These are phyloP conservation scores for Trachops cirrhosus DNA, from an alignment of 2,797 vertebrate genomes.

Conservation along the genomic window DNA sequence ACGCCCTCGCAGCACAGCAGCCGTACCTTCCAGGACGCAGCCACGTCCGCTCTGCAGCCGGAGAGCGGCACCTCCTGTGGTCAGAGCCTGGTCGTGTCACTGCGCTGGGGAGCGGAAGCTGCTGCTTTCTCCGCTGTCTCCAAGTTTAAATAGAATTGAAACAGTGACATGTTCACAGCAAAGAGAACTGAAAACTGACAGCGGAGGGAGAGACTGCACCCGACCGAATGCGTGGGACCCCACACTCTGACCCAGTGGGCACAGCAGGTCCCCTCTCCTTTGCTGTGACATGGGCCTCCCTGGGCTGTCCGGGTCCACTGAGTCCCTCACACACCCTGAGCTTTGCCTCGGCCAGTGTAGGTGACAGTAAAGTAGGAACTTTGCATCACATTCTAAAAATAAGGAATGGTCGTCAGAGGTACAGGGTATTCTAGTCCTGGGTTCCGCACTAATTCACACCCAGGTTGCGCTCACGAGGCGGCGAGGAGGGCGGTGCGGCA, in stretches of 20 bases:
- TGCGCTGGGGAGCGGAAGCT: not conserved
- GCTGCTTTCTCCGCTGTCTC: not conserved
- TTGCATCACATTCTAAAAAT: not conserved
- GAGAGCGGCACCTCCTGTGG: not conserved
- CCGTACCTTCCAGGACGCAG: not conserved
- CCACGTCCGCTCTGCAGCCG: not conserved
- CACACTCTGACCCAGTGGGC: not conserved
- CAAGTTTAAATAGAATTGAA: not conserved
- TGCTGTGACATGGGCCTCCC: not conserved
- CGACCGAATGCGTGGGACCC: not conserved
- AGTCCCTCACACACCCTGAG: not conserved
- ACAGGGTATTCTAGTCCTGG: not conserved
- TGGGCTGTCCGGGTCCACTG: not conserved
- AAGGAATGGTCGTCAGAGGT: not conserved
- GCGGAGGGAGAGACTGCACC: not conserved
- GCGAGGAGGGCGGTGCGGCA: not conserved
- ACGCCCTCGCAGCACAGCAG: not conserved
- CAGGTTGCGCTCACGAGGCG: not conserved
- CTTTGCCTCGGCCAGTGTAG: not conserved
- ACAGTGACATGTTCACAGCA: not conserved
- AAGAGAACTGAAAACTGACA: not conserved
- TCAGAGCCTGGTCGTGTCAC: not conserved
- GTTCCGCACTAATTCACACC: not conserved
- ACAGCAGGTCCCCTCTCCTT: not conserved
- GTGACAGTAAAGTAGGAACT: not conserved